These are phyloP conservation scores for Oscheius sp. DNA, from an alignment of 2,888 invertebrate species.

Conservation along the genomic window DNA sequence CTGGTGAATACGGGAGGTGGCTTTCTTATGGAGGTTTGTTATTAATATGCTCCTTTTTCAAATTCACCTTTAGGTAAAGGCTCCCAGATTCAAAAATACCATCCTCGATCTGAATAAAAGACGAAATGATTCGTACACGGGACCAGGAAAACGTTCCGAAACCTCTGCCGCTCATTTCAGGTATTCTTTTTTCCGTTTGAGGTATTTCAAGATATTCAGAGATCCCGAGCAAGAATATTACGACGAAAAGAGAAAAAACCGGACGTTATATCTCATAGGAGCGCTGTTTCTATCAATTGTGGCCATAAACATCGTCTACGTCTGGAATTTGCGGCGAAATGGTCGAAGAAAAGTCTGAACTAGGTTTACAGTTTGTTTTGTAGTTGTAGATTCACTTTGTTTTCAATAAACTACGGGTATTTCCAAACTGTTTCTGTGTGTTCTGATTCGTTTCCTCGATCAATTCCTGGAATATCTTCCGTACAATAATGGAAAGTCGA, in stretches of 20 bases:
- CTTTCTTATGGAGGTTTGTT: slow-evolving; percentile 36
- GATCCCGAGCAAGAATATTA: slow-evolving; percentile 38
- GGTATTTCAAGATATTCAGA: slow-evolving; percentile 9
- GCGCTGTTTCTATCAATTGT: slow-evolving; percentile 1
- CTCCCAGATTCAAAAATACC: slow-evolving; percentile 18
- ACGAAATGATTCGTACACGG: slow-evolving; percentile 25
- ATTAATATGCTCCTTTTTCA: neutral
- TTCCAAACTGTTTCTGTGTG: neutral
- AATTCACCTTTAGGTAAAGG: slow-evolving; percentile 15
- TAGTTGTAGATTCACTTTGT: neutral
- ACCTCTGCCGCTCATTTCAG: slow-evolving; percentile 19
- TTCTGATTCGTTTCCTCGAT: neutral
- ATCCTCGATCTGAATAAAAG: slow-evolving; percentile 32
- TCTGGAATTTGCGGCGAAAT: slow-evolving; percentile 13
- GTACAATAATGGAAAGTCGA: neutral
- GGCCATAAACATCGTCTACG: slow-evolving; percentile 30
- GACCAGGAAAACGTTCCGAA: neutral
- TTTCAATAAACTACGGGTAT: slow-evolving; percentile 10
- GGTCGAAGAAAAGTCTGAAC: neutral
- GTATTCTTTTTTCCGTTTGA: slow-evolving; percentile 2
- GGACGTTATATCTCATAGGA: slow-evolving; percentile 15
- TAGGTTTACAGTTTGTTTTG: neutral
- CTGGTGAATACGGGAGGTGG: slow-evolving; percentile 11
- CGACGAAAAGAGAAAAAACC: slow-evolving; percentile 32
- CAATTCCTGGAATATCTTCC: neutral